These are phyloP conservation scores for Brachyhypopomus occidentalis DNA, from an alignment of 2,113 vertebrate genomes.

Conservation along the genomic window DNA sequence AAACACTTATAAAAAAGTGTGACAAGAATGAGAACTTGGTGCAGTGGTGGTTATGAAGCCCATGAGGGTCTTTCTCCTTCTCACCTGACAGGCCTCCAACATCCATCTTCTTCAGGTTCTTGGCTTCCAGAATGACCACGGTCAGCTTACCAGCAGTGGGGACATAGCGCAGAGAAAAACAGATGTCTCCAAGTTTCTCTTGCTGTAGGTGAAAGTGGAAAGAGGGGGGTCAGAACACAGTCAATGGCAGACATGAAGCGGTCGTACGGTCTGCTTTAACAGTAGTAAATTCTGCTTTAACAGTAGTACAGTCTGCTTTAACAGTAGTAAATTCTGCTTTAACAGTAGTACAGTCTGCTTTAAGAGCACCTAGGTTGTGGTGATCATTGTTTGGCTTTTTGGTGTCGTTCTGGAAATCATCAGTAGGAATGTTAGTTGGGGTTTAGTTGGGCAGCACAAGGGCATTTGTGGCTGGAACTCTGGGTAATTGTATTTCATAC, in stretches of 20 bases:
- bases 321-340: too few species aligned
- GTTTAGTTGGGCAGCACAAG: neutral
- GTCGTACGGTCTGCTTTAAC: too few species aligned
- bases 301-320: too few species aligned
- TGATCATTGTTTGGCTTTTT: too few species aligned
- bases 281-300: too few species aligned
- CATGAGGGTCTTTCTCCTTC: constrained; percentile 14
- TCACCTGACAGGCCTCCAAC: constrained; percentile 96
- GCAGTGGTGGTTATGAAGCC: neutral
- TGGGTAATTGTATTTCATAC: neutral
- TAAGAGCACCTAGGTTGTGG: too few species aligned
- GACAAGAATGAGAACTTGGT: too few species aligned
- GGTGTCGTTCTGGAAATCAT: too few species aligned
- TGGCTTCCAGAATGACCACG: constrained; percentile 95
- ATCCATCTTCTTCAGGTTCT: constrained; percentile 99
- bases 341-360: too few species aligned
- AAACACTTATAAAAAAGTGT: too few species aligned
- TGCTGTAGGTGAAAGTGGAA: constrained; percentile 78
- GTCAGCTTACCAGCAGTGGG: constrained; percentile 98
- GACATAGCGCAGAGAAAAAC: constrained; percentile 97
- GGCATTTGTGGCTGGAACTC: neutral
- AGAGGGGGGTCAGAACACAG: neutral
- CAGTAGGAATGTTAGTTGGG: too few species aligned
- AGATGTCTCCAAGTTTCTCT: constrained; percentile 98
- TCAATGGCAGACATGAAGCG: neutral